Percentiles rank a stretch among this genome's conserved stretches.
Conservation (phyloP, 2,888 invertebrate species). For the Pegoplata infirma region DNA sequence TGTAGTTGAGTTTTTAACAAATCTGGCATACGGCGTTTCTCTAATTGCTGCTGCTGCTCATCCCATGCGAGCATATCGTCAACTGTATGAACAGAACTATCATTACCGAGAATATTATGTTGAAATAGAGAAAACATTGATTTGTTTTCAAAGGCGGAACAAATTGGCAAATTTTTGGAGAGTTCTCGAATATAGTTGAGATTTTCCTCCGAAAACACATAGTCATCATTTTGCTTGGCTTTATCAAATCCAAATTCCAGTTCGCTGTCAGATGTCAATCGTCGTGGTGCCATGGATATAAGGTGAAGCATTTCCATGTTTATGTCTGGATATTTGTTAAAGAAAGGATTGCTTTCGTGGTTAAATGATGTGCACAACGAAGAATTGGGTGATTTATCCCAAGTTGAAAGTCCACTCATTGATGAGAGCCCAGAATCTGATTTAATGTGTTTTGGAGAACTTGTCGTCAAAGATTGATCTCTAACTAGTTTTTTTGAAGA, state of each 20-base stretch:
- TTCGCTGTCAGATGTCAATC: neutral
- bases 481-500: neutral
- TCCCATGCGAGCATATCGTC: constrained; percentile 74
- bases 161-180: constrained; percentile 77
- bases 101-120: constrained; percentile 62
- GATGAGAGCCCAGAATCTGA: constrained; percentile 92
- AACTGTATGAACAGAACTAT: constrained; percentile 65
- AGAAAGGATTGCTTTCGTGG: constrained; percentile 58
- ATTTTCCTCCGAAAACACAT: constrained; percentile 76
- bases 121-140: constrained; percentile 74
- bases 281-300: constrained; percentile 20
- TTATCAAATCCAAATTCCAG: constrained; percentile 2
- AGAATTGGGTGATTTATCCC: constrained; percentile 91
- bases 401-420: constrained; percentile 91
- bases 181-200: constrained; percentile 77
- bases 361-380: constrained; percentile 75
- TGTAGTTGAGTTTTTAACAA: constrained; percentile 42
- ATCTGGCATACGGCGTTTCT: constrained; percentile 58
- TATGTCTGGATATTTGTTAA: constrained; percentile 62
- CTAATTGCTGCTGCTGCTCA: constrained; percentile 62
- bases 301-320: constrained; percentile 60
- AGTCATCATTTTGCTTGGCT: constrained; percentile 64
- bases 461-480: neutral
- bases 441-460: constrained; percentile 79
- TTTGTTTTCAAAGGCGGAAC: constrained; percentile 77